phyloP scores from a whole-genome alignment of 2,797 vertebrate genomes.

The Cirrhinus molitorella region DNA sequence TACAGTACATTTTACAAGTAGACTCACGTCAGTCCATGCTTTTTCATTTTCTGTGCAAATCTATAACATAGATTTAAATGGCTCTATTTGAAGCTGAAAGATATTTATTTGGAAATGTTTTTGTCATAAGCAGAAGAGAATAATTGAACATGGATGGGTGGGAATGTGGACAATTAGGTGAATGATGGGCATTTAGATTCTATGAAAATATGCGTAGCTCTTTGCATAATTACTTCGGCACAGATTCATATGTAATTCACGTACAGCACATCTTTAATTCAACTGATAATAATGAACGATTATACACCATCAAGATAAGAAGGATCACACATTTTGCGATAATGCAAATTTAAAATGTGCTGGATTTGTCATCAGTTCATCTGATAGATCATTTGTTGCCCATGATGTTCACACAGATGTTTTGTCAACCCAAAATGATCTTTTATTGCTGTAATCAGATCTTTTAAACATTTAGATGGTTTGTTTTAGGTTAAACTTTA shows the following conservation, averaged over 20 bases:
- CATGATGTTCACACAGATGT: background rate
- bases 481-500: slow-evolving; percentile 11
- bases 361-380: background rate
- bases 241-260: background rate
- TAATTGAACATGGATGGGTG: background rate
- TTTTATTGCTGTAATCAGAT: background rate
- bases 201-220: background rate
- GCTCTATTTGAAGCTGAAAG: background rate
- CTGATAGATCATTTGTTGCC: background rate
- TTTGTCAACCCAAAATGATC: background rate
- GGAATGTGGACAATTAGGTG: background rate
- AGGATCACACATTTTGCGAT: background rate
- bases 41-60: slow-evolving; percentile 3
- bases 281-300: background rate
- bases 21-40: background rate
- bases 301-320: background rate
- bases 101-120: background rate
- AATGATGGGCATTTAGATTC: background rate
- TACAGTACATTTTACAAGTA: background rate
- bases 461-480: background rate
- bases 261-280: background rate
- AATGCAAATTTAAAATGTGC: background rate
- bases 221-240: background rate
- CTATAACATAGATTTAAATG: background rate
- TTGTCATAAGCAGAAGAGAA: background rate